Percentiles rank a stretch among this genome's conserved stretches.
These are phyloP conservation scores for Noctua pronuba DNA, from an alignment of 2,888 invertebrate genomes.

Conservation along the genomic window DNA sequence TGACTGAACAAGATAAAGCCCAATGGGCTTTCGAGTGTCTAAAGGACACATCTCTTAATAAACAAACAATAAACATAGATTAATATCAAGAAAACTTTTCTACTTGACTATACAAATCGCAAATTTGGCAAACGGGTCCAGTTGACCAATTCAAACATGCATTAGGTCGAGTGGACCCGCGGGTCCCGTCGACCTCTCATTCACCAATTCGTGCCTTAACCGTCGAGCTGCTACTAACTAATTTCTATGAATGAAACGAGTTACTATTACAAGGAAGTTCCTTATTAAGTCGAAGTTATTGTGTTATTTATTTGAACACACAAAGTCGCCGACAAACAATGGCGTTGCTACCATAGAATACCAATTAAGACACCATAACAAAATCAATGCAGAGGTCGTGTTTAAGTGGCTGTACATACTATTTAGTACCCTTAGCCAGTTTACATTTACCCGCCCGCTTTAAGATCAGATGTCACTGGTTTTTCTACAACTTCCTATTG, in stretches of 20 bases:
- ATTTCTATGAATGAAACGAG: background rate
- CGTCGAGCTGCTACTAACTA: no score
- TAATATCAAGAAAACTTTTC: no score
- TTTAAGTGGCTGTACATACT: background rate
- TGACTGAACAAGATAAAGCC: no score
- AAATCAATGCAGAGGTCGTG: constrained; percentile 19
- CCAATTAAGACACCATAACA: constrained; percentile 31
- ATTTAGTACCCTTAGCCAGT: background rate
- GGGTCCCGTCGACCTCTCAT: no score
- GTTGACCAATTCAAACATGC: no score
- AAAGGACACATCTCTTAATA: no score
- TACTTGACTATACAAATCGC: no score
- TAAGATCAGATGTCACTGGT: constrained; percentile 12
- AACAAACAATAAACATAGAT: no score
- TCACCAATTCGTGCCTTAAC: no score
- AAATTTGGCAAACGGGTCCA: no score
- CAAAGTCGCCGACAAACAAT: constrained; percentile 62
- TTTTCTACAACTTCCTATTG: fast-evolving
- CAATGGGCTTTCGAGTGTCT: no score
- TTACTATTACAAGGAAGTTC: constrained; percentile 51
- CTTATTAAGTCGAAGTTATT: constrained; percentile 38
- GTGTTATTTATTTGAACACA: constrained; percentile 48
- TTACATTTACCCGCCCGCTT: background rate
- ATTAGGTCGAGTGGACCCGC: no score
- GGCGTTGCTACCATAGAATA: constrained; percentile 40